Evolutionary conservation across 2,113 vertebrate species (phyloP).

Genomic region (Osmerus mordax): DNA sequence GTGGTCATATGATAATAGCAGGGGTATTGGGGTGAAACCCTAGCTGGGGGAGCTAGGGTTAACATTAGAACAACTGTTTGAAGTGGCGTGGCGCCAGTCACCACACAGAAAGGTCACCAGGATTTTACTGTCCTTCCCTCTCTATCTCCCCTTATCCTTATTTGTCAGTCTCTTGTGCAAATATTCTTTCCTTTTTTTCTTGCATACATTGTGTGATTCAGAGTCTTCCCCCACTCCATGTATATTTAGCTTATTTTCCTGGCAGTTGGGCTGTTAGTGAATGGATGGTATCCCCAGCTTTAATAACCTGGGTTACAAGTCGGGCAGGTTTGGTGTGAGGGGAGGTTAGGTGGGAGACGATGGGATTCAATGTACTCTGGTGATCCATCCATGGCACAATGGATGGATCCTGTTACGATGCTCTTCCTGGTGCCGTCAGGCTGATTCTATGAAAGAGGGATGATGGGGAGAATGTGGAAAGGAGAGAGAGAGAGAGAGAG

Average conservation of each 20-base stretch:
- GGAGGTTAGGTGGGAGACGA: neutral
- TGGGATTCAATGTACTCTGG: constrained; percentile 2
- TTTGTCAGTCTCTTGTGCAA: neutral
- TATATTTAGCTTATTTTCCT: neutral
- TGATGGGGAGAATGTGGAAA: constrained; percentile 42
- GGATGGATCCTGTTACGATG: constrained; percentile 44
- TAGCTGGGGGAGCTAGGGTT: constrained; percentile 52
- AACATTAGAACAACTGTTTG: constrained; percentile 68
- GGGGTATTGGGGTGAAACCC: constrained; percentile 56
- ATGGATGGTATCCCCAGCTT: neutral
- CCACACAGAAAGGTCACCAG: constrained; percentile 54
- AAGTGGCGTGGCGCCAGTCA: constrained; percentile 52
- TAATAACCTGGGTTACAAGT: neutral
- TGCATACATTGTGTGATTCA: neutral
- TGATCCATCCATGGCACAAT: constrained; percentile 25
- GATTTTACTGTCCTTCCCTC: constrained; percentile 43
- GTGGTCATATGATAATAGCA: constrained; percentile 56
- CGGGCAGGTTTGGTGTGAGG: too few relatives aligned
- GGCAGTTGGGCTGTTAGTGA: too few relatives aligned
- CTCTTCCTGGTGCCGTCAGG: constrained; percentile 51
- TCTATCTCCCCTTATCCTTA: constrained; percentile 15
- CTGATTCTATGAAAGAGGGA: constrained; percentile 60
- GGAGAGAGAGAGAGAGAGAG: neutral
- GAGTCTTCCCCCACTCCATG: neutral
- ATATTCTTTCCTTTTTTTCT: neutral